phyloP scores from a whole-genome alignment of 1,140 invertebrate species.

The Cepaea nemoralis region DNA sequence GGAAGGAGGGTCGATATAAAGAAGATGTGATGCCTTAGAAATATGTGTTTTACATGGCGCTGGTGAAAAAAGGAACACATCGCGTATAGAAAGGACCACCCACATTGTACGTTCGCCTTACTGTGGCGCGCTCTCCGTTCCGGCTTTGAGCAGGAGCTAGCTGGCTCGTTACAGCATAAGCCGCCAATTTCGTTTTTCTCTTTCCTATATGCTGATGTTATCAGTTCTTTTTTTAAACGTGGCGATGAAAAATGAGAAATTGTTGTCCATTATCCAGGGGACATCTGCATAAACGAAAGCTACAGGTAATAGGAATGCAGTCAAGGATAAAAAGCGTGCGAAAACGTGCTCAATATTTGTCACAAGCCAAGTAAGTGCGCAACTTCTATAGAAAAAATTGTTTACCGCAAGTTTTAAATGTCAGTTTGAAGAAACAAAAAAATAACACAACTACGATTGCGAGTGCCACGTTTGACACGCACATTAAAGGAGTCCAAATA shows the following conservation, averaged over 20 bases:
- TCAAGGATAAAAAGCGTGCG: too few species aligned
- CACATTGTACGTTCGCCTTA: neutral
- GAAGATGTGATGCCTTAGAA: neutral
- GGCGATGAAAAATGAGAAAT: constrained; percentile 1
- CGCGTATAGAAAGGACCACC: constrained; percentile 6
- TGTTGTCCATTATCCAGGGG: neutral
- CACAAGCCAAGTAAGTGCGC: too few species aligned
- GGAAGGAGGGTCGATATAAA: neutral
- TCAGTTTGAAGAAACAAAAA: too few species aligned
- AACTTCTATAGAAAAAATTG: too few species aligned
- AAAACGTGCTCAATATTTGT: too few species aligned
- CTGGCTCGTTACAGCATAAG: neutral
- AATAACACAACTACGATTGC: too few species aligned
- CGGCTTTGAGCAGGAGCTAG: neutral
- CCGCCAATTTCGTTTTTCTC: neutral
- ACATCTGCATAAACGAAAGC: neutral
- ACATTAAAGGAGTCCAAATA: too few species aligned
- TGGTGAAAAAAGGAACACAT: constrained; percentile 5
- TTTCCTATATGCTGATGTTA: neutral
- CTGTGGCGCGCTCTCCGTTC: neutral
- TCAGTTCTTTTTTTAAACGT: neutral
- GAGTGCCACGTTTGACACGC: too few species aligned
- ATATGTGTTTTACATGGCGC: constrained; percentile 11
- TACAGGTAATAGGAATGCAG: neutral
- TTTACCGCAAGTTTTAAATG: too few species aligned